Evolutionary conservation across 2,113 vertebrate species (phyloP), one percentile per base, ranked within the genome.

Genomic region (Sinocyclocheilus anshuiensis): DNA sequence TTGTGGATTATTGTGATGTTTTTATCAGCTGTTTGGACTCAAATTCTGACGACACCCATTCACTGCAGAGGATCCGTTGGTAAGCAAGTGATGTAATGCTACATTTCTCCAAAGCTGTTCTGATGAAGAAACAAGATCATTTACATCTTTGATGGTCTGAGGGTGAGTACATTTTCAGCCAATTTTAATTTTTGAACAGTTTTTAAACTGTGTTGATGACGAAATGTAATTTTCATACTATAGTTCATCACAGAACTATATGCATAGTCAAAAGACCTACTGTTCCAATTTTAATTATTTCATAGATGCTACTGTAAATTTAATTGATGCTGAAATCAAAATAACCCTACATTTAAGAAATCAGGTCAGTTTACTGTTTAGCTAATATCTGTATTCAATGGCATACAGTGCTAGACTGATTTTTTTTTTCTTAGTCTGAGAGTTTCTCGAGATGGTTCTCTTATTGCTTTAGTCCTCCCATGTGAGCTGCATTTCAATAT

Each of bases 381-480:
- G 12, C 39, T 75, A 48, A 45, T 48, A 48, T 76, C 39, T 76
- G 18, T 4, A 20, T 48, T 67, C 36, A 26, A 9, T 20, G 39
- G 59, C 15, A 8, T 39, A 22, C 18, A 72, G 48, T 65, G 39
- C 77, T 15, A 48, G 72, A 48, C 42, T 24, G 39, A 13, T 48
- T 15, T 24, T 29, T 26, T 15, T 67, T 29, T n/a, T 12, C 11
- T 71, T 45, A 75, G 72, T 75, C 42, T 75, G 72, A 76, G 20
- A 48, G 7, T 74, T 24, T 61, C 5, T 48, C 24, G 12, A 50
- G 42, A 76, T 76, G 74, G 74, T 61, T 80, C 33, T 80, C 36
- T 80, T 36, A 65, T 74, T 53, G 36, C 29, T 63, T 72, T 10
- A 87, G 24, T 42, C 7, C 48, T 81, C 78, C 39, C 77, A 61